These are phyloP conservation scores for Catocala nupta DNA, from an alignment of 2,888 invertebrate genomes.

Conservation along the genomic window DNA sequence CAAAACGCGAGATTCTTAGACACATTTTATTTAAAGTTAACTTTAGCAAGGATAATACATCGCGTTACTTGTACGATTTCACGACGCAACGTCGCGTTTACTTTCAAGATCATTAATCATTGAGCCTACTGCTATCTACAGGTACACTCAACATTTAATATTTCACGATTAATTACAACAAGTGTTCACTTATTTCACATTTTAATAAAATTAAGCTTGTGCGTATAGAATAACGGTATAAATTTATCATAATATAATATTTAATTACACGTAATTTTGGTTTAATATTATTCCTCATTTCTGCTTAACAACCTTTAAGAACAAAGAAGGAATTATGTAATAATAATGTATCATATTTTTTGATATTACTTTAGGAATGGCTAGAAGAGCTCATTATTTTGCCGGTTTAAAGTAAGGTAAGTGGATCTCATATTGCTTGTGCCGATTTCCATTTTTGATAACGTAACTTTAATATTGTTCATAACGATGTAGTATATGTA, in stretches of 20 bases:
- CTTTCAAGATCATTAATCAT: constrained; percentile 5
- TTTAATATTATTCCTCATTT: constrained; percentile 2
- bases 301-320: not conserved
- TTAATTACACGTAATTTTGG: constrained; percentile 29
- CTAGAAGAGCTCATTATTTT: no score
- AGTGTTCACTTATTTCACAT: constrained; percentile 15
- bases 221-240: constrained; percentile 16
- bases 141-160: constrained; percentile 10
- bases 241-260: constrained; percentile 28
- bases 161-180: constrained; percentile 15
- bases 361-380: not conserved
- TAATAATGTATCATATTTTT: not conserved
- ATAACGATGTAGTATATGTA: no score
- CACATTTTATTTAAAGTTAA: no score
- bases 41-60: no score
- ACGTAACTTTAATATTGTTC: no score
- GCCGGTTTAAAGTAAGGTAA: no score
- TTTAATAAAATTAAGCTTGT: constrained; percentile 32
- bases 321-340: not conserved
- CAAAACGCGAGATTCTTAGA: no score
- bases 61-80: no score
- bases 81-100: not conserved
- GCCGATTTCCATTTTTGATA: no score
- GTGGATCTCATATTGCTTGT: no score
- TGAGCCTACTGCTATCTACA: constrained; percentile 1